Conservation (phyloP, 2,797 vertebrate species). For the Sphenopsis melanotis region DNA sequence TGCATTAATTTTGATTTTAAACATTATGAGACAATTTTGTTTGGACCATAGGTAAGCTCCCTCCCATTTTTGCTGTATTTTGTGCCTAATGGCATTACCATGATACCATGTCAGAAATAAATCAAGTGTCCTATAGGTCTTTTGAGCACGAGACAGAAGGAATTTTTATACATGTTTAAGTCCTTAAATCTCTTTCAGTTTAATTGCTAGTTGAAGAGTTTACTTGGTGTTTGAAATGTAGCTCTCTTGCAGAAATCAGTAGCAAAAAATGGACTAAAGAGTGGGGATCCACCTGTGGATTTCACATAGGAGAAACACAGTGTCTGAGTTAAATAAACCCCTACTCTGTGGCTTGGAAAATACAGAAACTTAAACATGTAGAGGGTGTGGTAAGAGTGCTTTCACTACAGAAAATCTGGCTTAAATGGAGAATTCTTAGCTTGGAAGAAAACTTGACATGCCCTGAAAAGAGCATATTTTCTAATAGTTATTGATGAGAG, state of each 20-base stretch:
- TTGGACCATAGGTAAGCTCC: neutral
- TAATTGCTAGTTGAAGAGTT: neutral
- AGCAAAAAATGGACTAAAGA: neutral
- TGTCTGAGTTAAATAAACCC: neutral
- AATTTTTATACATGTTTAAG: neutral
- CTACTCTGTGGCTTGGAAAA: fast-evolving
- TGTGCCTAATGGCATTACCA: neutral
- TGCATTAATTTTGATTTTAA: neutral
- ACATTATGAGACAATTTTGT: neutral
- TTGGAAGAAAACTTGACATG: neutral
- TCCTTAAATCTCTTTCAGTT: neutral
- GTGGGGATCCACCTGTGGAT: neutral
- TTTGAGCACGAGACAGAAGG: neutral
- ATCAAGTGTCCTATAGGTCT: neutral
- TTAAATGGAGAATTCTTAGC: neutral
- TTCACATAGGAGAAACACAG: neutral
- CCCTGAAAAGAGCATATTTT: neutral
- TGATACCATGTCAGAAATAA: neutral
- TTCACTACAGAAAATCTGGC: neutral
- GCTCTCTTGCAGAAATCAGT: neutral
- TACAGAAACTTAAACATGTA: neutral
- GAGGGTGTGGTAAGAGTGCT: neutral
- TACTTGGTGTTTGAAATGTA: neutral
- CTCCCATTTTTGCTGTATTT: neutral
- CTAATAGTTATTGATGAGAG: neutral